phyloP scores from a whole-genome alignment of 2,888 invertebrate species.

The Aphidius colemani region DNA sequence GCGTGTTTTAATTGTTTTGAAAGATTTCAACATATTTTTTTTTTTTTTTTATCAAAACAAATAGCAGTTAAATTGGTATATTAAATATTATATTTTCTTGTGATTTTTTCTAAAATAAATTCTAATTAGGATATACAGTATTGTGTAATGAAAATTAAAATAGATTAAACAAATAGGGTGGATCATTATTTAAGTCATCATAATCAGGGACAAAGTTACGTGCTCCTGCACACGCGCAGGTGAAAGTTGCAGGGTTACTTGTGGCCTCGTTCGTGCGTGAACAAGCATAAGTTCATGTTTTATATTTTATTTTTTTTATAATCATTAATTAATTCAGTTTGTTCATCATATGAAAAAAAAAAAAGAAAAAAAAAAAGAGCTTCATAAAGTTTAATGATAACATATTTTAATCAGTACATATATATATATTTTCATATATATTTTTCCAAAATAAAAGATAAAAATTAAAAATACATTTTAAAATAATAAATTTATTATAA shows the following conservation, averaged over 20 bases:
- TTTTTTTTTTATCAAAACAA: background rate
- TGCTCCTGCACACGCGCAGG: constrained; percentile 30
- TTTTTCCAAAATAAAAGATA: too few relatives aligned
- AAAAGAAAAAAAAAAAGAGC: constrained; percentile 5
- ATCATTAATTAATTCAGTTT: background rate
- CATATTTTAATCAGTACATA: too few relatives aligned
- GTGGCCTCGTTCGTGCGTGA: constrained; percentile 40
- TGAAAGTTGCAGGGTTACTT: constrained; percentile 34
- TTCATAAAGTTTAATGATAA: too few relatives aligned
- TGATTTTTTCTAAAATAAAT: background rate
- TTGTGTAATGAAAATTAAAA: constrained; percentile 7
- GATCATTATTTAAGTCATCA: background rate
- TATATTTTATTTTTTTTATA: background rate
- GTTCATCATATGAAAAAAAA: background rate
- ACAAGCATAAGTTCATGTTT: constrained; percentile 10
- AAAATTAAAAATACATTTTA: too few relatives aligned
- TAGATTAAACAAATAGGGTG: constrained; percentile 16
- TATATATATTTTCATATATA: too few relatives aligned
- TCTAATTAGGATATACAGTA: background rate
- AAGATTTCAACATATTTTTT: too few relatives aligned
- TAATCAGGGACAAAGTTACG: constrained; percentile 13
- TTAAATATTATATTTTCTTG: background rate
- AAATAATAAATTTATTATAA: too few relatives aligned
- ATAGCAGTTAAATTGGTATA: too few relatives aligned
- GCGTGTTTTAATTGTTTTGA: too few relatives aligned